Percentiles rank a stretch among this genome's conserved stretches.
These are phyloP conservation scores for Timandra comae DNA, from an alignment of 2,888 invertebrate species.

Conservation along the genomic window DNA sequence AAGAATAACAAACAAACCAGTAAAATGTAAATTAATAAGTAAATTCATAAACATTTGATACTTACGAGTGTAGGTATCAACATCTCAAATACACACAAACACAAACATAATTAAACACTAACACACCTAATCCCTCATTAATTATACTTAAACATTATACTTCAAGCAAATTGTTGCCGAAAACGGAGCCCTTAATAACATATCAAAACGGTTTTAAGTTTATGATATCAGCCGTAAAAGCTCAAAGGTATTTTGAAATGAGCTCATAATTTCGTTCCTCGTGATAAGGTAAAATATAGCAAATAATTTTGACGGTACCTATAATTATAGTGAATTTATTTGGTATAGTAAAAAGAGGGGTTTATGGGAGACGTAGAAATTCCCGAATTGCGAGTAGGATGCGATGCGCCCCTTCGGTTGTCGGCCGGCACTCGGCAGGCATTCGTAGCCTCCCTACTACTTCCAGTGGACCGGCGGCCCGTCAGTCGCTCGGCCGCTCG, in stretches of 20 bases:
- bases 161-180: too few species aligned
- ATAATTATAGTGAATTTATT: conserved; percentile 40
- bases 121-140: too few species aligned
- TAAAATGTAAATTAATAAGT: too few species aligned
- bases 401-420: conserved; percentile 54
- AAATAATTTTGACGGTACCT: conserved; percentile 11
- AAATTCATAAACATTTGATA: too few species aligned
- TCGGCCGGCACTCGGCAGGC: conserved; percentile 39
- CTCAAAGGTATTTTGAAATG: conserved; percentile 1
- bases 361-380: conserved; percentile 35
- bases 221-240: too few species aligned
- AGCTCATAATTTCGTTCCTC: conserved; percentile 10
- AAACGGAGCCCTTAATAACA: too few species aligned
- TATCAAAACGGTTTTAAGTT: too few species aligned
- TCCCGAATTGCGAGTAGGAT: conserved; percentile 24
- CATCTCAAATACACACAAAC: too few species aligned
- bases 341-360: conserved; percentile 24
- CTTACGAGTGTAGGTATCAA: too few species aligned
- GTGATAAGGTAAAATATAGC: conserved; percentile 17
- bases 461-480: conserved; percentile 27
- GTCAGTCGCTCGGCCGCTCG: conserved; percentile 59
- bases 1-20: too few species aligned
- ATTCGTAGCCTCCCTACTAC: conserved; percentile 41
- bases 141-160: too few species aligned
- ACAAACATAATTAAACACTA: too few species aligned